Percentiles rank a stretch among this genome's conserved stretches.
phyloP scores from a whole-genome alignment of 2,888 invertebrate species.

The Drosophila meridionalis region DNA sequence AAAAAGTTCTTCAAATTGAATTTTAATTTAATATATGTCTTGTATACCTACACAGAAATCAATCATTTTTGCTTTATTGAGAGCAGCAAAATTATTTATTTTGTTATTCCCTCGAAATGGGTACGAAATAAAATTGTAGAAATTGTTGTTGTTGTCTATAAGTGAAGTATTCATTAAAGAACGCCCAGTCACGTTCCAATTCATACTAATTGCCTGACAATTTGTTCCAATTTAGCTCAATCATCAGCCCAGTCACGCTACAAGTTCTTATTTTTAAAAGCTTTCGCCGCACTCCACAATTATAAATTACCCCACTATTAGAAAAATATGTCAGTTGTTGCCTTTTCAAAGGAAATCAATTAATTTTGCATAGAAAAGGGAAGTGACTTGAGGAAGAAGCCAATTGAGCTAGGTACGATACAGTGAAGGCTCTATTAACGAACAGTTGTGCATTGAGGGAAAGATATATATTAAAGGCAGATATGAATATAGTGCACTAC shows the following conservation, averaged over 20 bases:
- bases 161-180: conserved; percentile 1
- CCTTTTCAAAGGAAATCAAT: conserved; percentile 71
- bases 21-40: not conserved
- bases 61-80: conserved; percentile 63
- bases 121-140: conserved; percentile 10
- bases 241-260: conserved; percentile 49
- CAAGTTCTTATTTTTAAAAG: conserved; percentile 26
- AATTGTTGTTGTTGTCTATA: conserved; percentile 12
- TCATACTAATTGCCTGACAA: conserved; percentile 48
- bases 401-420: not conserved
- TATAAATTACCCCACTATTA: conserved; percentile 44
- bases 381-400: conserved; percentile 28
- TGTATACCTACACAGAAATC: conserved; percentile 44
- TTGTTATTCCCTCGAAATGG: not conserved
- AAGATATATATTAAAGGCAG: no score
- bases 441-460: not conserved
- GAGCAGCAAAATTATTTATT: conserved; percentile 11
- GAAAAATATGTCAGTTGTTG: conserved; percentile 62
- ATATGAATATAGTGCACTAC: not conserved
- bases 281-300: conserved; percentile 22
- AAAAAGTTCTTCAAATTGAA: rapidly evolving
- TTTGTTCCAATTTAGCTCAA: conserved; percentile 59
- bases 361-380: conserved; percentile 72
- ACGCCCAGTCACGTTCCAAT: conserved; percentile 11
- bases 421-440: not conserved